phyloP scores from a whole-genome alignment of 2,797 vertebrate species.

The Eremophila alpestris region DNA sequence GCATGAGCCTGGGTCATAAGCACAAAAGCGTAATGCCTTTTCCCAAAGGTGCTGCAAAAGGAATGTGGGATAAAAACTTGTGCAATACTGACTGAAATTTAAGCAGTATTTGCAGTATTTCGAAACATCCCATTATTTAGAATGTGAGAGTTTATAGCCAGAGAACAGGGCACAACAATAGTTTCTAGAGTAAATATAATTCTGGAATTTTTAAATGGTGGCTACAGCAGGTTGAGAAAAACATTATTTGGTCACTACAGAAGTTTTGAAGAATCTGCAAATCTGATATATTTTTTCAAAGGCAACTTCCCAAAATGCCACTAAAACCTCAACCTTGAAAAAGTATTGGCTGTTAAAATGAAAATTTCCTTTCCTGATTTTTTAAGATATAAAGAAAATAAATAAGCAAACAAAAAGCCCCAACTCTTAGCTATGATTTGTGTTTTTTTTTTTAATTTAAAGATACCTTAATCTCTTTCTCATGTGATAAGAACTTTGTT shows the following conservation, averaged over 20 bases:
- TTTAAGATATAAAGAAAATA: background rate
- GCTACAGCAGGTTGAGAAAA: background rate
- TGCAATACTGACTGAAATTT: background rate
- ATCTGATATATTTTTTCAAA: background rate
- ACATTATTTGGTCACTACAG: background rate
- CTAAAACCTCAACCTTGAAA: background rate
- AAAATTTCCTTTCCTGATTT: background rate
- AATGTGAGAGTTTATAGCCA: background rate
- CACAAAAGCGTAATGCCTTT: background rate
- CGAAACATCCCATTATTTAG: background rate
- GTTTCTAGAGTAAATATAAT: background rate
- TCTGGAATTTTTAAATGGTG: background rate
- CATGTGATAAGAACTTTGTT: background rate
- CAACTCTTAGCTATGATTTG: rapidly evolving
- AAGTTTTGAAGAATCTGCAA: background rate
- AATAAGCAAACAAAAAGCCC: background rate
- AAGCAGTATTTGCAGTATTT: background rate
- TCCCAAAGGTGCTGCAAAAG: background rate
- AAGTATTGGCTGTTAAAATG: background rate
- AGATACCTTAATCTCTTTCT: background rate
- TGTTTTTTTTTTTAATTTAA: rapidly evolving
- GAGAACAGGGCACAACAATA: background rate
- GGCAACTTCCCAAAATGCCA: background rate
- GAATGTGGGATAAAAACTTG: background rate
- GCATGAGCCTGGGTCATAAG: background rate